Percentiles rank a stretch among this genome's conserved stretches.
These are phyloP conservation scores for Norana najaformis DNA, from an alignment of 2,888 invertebrate species.

Conservation along the genomic window DNA sequence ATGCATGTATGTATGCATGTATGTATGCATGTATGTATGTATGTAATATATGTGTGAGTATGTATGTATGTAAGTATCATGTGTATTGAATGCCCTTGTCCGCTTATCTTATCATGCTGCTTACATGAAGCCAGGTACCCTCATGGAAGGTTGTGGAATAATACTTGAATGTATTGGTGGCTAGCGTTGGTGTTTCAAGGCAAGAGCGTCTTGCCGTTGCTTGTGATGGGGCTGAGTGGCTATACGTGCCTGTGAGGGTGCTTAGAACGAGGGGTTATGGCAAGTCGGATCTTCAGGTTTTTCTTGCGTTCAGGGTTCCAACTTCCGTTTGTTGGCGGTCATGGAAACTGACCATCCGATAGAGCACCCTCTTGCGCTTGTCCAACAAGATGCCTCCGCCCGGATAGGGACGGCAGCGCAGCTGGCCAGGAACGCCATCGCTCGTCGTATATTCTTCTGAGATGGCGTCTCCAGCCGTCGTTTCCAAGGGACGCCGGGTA, in stretches of 20 bases:
- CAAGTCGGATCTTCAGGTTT: background rate
- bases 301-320: background rate
- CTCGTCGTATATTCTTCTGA: constrained; percentile 18
- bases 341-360: constrained; percentile 19
- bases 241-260: background rate
- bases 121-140: background rate
- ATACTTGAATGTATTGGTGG: background rate
- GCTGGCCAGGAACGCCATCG: background rate
- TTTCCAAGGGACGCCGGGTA: background rate
- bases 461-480: constrained; percentile 19
- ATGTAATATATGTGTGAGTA: no score
- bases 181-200: background rate
- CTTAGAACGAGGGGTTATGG: background rate
- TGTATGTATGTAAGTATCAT: background rate
- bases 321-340: background rate
- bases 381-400: background rate
- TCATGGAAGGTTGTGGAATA: background rate
- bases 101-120: background rate
- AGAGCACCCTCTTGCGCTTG: background rate
- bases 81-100: background rate
- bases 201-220: background rate
- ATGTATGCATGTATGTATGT: no score
- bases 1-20: no score
- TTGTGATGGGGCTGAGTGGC: background rate
- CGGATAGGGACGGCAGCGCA: background rate